Evolutionary conservation across 2,888 invertebrate species (phyloP).

Genomic region (Cartodere bifasciata): DNA sequence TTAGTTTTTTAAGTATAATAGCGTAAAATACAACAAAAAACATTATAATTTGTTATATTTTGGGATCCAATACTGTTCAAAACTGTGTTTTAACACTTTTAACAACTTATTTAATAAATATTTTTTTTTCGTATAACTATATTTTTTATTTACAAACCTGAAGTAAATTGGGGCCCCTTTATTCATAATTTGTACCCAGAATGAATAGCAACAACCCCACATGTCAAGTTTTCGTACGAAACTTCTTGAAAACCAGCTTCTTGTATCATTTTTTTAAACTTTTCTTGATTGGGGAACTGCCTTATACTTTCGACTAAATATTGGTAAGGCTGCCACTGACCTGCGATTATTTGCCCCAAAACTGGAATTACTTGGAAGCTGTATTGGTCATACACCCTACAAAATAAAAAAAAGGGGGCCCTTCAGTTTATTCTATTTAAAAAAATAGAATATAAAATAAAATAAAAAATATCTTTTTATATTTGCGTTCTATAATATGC

Average conservation of each 20-base stretch:
- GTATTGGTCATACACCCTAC: constrained; percentile 85
- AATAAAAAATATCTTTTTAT: no score
- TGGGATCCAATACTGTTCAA: no score
- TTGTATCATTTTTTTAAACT: constrained; percentile 79
- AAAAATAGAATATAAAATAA: no score
- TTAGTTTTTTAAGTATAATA: no score
- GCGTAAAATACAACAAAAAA: no score
- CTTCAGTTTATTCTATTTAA: neutral
- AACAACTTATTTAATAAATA: no score
- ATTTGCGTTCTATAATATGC: no score
- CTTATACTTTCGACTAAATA: constrained; percentile 97
- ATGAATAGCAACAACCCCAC: constrained; percentile 90
- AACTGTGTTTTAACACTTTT: no score
- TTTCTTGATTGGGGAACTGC: constrained; percentile 88
- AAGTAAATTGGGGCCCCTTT: no score
- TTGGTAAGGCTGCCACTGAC: constrained; percentile 93
- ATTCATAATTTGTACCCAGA: constrained; percentile 80
- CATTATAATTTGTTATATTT: no score
- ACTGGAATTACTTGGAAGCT: constrained; percentile 97
- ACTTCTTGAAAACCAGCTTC: constrained; percentile 81
- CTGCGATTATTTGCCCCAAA: constrained; percentile 83
- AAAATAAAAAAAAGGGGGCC: constrained; percentile 15
- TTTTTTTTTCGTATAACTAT: constrained; percentile 8
- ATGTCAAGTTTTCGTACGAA: constrained; percentile 78
- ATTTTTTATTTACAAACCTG: no score